A percentile compares a stretch with the other conserved stretches of the same genome.
Evolutionary conservation across 1,140 invertebrate genomes (phyloP).

Genomic region (Agrypnia vestita): DNA sequence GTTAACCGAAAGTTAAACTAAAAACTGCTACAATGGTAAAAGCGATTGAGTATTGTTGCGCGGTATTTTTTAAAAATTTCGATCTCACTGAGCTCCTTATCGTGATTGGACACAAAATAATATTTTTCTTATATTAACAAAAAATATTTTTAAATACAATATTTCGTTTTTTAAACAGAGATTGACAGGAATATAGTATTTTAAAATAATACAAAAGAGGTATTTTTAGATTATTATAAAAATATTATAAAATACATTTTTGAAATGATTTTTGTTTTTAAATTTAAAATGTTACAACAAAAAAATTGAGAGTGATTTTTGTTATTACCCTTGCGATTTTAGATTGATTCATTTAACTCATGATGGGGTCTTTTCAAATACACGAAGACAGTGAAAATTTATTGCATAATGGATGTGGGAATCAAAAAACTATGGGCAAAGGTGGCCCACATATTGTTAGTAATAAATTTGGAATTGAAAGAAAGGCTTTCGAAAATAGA

Average conservation of each 20-base stretch:
- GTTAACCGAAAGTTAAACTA: conserved; percentile 43
- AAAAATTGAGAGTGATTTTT: not conserved
- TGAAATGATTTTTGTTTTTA: not conserved
- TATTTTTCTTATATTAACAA: no score
- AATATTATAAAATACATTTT: not conserved
- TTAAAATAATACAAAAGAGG: not conserved
- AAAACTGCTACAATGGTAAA: conserved; percentile 32
- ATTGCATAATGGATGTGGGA: conserved; percentile 17
- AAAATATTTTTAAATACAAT: no score
- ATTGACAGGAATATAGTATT: not conserved
- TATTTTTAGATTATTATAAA: not conserved
- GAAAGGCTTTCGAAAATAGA: conserved; percentile 24
- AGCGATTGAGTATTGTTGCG: conserved; percentile 49
- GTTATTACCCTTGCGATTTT: not conserved
- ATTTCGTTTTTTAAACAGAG: no score
- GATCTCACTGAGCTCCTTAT: not conserved
- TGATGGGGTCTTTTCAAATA: conserved; percentile 55
- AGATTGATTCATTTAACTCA: conserved; percentile 6
- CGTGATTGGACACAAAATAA: conserved; percentile 15
- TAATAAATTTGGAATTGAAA: conserved; percentile 22
- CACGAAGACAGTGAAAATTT: conserved; percentile 55
- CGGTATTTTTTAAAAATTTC: conserved; percentile 43
- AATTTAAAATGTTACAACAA: conserved; percentile 1
- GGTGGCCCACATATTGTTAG: not conserved
- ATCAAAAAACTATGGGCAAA: conserved; percentile 20